Conservation (phyloP, 2,888 invertebrate species). For the Trachelus iudaicus region DNA sequence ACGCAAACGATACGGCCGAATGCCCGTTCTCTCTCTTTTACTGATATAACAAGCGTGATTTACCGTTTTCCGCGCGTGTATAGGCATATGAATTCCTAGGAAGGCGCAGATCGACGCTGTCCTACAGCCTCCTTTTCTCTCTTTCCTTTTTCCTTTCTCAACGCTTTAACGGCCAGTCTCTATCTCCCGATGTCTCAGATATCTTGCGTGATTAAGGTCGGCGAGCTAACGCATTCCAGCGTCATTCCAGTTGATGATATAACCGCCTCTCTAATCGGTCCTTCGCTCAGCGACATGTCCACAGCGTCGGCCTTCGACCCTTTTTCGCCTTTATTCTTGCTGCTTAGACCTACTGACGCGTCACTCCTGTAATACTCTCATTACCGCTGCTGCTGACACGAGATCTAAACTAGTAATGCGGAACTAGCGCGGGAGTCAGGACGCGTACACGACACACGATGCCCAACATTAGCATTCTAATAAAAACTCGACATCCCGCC, state of each 20-base stretch:
- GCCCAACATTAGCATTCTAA: no score
- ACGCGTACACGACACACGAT: no score
- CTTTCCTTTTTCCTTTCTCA: slow-evolving; percentile 27
- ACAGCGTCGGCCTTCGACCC: neutral
- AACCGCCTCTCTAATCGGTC: slow-evolving; percentile 44
- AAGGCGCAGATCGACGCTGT: slow-evolving; percentile 11
- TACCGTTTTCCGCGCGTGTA: slow-evolving; percentile 64
- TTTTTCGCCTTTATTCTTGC: no score
- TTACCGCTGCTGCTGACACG: no score
- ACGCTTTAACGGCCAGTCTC: slow-evolving; percentile 29
- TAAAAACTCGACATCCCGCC: no score
- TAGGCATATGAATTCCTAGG: slow-evolving; percentile 62
- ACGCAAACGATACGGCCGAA: no score
- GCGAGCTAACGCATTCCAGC: slow-evolving; percentile 41
- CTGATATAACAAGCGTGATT: slow-evolving; percentile 31
- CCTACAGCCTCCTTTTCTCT: neutral
- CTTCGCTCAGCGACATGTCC: neutral
- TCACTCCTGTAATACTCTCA: no score
- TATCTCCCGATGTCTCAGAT: slow-evolving; percentile 12
- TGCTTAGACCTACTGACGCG: no score
- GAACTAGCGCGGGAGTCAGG: no score
- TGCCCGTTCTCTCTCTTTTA: no score
- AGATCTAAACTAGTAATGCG: no score
- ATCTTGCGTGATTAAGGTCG: slow-evolving; percentile 22
- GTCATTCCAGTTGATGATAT: slow-evolving; percentile 47